A percentile compares a stretch with the other conserved stretches of the same genome.
phyloP scores from a whole-genome alignment of 2,888 invertebrate genomes.

The Drosophila anomalata region DNA sequence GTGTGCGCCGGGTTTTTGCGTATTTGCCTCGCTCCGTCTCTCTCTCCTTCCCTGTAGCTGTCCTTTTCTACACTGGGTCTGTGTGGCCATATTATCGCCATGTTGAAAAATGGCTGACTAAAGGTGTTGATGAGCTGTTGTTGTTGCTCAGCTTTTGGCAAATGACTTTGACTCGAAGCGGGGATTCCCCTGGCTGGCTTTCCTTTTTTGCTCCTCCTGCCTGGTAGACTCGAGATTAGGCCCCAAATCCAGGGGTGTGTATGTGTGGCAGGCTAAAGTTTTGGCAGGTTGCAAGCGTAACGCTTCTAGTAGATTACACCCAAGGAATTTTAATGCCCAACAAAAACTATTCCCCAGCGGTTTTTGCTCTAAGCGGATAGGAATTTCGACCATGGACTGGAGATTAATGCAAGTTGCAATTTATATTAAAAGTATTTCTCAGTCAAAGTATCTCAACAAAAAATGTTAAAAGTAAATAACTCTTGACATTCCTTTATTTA shows the following conservation, averaged over 20 bases:
- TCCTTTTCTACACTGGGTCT: not conserved
- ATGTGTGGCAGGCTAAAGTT: slow-evolving; percentile 30
- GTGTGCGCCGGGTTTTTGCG: slow-evolving; percentile 71
- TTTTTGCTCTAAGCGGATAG: slow-evolving; percentile 25
- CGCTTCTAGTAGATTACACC: slow-evolving; percentile 61
- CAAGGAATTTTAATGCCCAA: slow-evolving; percentile 37
- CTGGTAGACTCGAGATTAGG: slow-evolving; percentile 47
- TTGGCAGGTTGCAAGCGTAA: slow-evolving; percentile 40
- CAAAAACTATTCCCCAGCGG: slow-evolving; percentile 40
- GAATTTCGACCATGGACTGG: slow-evolving; percentile 2
- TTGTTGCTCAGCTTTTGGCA: slow-evolving; percentile 60
- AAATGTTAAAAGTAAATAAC: not conserved
- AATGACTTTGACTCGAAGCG: slow-evolving; percentile 64
- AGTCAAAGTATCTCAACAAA: not conserved
- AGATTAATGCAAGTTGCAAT: slow-evolving; percentile 30
- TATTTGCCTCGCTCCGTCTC: slow-evolving; percentile 49
- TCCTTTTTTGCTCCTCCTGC: slow-evolving; percentile 5
- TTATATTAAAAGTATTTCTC: slow-evolving; percentile 24
- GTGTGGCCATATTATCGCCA: slow-evolving; percentile 39
- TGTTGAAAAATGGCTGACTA: slow-evolving; percentile 71
- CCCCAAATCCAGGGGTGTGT: slow-evolving; percentile 28
- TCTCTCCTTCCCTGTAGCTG: not conserved
- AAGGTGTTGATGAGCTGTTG: slow-evolving; percentile 75
- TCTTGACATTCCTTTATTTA: not conserved
- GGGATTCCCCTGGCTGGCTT: slow-evolving; percentile 36